Percentiles rank a stretch among this genome's conserved stretches.
These are phyloP conservation scores for Pandemis cinnamomeana DNA, from an alignment of 2,888 invertebrate genomes.

Conservation along the genomic window DNA sequence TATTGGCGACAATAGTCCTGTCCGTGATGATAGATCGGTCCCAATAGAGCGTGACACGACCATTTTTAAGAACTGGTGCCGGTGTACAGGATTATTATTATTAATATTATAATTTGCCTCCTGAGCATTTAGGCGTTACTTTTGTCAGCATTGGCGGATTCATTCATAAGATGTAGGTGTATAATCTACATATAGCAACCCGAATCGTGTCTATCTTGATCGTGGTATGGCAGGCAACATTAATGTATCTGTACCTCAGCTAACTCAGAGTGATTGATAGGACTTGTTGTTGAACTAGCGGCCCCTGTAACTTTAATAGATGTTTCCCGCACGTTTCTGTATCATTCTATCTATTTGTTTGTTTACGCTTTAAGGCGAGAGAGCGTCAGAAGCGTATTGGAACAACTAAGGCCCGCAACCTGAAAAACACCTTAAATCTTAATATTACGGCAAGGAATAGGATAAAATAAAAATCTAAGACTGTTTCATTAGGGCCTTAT, in stretches of 20 bases:
- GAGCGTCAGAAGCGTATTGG: background rate
- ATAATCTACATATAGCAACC: background rate
- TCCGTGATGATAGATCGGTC: no score
- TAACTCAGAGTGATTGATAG: conserved; percentile 1
- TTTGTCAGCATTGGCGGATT: no score
- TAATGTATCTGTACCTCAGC: background rate
- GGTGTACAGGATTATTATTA: no score
- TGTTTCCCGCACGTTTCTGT: background rate
- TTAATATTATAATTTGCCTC: no score
- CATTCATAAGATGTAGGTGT: background rate
- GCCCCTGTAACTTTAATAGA: background rate
- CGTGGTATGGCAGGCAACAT: background rate
- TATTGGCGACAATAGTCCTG: no score
- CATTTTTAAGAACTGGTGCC: no score
- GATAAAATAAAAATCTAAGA: no score
- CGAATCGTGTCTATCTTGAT: background rate
- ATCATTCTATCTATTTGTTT: background rate
- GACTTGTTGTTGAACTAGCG: background rate
- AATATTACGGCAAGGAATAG: no score
- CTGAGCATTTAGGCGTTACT: no score
- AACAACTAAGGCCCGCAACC: background rate
- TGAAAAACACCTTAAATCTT: no score
- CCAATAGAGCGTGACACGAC: no score
- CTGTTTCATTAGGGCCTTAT: no score
- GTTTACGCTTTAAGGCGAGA: background rate